Base-by-base conservation (phyloP, 2,888 invertebrate genomes). In the Callyntrura sp. region DNA sequence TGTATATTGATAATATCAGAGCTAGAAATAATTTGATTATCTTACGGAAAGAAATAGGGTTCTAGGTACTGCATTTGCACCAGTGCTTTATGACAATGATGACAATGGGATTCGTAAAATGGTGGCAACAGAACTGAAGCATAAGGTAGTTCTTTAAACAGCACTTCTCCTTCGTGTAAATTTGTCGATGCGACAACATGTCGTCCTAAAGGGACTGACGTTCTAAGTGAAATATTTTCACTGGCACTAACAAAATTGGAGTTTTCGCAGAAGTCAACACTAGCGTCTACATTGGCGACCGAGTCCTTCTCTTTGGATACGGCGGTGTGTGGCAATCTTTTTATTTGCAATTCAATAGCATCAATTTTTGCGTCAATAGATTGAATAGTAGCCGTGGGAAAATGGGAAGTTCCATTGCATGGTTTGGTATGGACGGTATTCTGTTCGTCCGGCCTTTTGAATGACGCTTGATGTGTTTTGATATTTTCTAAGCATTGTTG, bases 61-160 rank as follows among this genome's bases (percentile, higher is more conserved):
- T 23, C 70, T 51, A n/a, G 60, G 0, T 11, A 25, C 20, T 60
- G 96, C 85, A 95, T 96, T 85, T 96, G 94, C 79, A n/a, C n/a
- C n/a, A 96, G 95, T 1, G 94, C 94, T 35, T 95, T 94, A 93
- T 96, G 97, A 94, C 98, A 98, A 93, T 96, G 95, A 93, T 97
- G 97, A 94, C 98, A 98, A 94, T 96, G 94, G 92, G 95, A 94
- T 43, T 94, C 94, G 91, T 95, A 94, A 93, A 95, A 94, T 89
- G 96, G 95, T 11, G 95, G 95, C 12, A 94, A 96, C 94, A 91
- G 96, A 1, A 98, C 97, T 94, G 97, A 97, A 0, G 97, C 96
- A 94, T 97, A 97, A 0, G 98, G 97, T 93, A 96, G 96, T 94
- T 98, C 98, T 0, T 96, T 95, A 94, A 98, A 97, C 57, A 99